Base-by-base conservation (phyloP, 1,140 invertebrate species). In the Trachelipus rathkii region DNA sequence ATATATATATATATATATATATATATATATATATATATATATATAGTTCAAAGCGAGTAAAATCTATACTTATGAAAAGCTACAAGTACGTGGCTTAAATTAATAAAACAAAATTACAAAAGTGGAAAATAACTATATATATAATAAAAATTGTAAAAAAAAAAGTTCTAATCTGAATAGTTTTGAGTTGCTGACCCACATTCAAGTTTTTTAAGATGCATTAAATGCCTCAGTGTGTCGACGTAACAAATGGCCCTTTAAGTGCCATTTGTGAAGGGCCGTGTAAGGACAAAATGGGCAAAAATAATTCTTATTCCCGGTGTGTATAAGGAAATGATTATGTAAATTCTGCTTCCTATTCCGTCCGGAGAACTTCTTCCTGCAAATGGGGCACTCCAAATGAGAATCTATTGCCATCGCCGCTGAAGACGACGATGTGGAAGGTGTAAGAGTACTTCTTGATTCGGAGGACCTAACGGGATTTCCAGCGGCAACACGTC, bases 211-310 rank as follows among this genome's bases (percentile, higher is more conserved):
- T 3, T 1, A 33, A 33, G 33, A 6, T 33, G 33, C 33, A 6
- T 6, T 33, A 60, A 19, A 60, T 60, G 50, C 50, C 50, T 60
- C 50, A 4, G 50, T 2, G 50, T 60, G 50, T 8, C 50, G 50
- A 13, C 50, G 11, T 19, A 67, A 67, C 10, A 81, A 60, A 50
- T 81, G 79, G 50, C 77, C 77, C 72, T 78, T 81, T 43, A 81
- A 50, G 72, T 81, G 77, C 21, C 79, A 76, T 72, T 81, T 81
- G 23, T 78, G 75, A 33, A 74, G 69, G n/a, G 79, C 79, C 24
- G 76, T 71, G 67, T 81, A 81, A 43, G 79, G 79, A 74, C 79
- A 81, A 68, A 77, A 78, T 5, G 79, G 77, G 68, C 79, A 81
- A 0, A 74, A 76, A 68, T 75, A 81, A 19, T 76, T 76, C 23